These are phyloP conservation scores for Silurus aristotelis DNA, from an alignment of 2,797 vertebrate genomes.

Conservation along the genomic window DNA sequence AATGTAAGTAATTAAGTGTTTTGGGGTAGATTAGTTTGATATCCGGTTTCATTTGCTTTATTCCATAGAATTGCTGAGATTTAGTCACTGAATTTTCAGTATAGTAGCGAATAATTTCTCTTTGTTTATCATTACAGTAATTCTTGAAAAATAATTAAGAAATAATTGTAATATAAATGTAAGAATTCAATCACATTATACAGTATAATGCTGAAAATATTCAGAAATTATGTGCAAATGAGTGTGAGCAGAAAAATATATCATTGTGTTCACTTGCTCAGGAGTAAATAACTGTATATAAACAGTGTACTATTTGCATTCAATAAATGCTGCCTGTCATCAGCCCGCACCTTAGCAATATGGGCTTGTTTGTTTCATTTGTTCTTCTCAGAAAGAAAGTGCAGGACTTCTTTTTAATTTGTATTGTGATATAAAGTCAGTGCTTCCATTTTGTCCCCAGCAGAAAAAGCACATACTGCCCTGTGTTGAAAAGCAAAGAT, in stretches of 20 bases:
- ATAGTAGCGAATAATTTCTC: background rate
- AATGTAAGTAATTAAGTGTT: background rate
- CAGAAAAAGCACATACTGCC: background rate
- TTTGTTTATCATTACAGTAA: background rate
- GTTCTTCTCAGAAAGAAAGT: background rate
- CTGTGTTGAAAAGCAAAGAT: slow-evolving; percentile 29
- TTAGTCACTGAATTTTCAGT: background rate
- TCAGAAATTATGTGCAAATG: background rate
- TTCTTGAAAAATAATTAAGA: background rate
- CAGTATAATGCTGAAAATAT: background rate
- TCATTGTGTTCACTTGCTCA: background rate
- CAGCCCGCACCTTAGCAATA: background rate
- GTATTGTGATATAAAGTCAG: background rate
- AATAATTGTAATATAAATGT: background rate
- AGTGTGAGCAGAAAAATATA: background rate
- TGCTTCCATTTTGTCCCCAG: background rate
- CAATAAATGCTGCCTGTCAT: background rate
- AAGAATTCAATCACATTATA: background rate
- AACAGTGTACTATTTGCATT: background rate
- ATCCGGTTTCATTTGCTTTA: background rate
- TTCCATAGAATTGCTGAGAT: background rate
- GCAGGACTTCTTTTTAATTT: background rate
- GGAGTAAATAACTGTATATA: background rate
- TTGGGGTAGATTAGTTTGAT: background rate
- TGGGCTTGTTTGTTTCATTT: background rate